phyloP scores from a whole-genome alignment of 2,888 invertebrate species.

The Oxystoma pomonae region DNA sequence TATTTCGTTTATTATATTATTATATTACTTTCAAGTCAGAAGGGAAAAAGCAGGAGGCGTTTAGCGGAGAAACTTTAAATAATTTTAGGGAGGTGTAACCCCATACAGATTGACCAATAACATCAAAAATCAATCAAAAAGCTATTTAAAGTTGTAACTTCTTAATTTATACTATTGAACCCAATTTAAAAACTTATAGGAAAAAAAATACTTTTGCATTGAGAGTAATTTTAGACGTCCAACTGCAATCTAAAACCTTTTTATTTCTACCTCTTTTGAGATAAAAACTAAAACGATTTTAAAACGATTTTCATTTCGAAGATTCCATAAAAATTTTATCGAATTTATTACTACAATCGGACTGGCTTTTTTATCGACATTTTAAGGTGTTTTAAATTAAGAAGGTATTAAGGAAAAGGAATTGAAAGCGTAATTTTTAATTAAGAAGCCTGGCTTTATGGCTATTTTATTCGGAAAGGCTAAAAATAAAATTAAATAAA shows the following conservation, averaged over 20 bases:
- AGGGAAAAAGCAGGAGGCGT: no score
- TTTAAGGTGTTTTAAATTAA: background rate
- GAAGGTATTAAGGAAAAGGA: background rate
- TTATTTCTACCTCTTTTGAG: background rate
- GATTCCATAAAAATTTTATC: background rate
- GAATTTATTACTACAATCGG: background rate
- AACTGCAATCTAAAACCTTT: background rate
- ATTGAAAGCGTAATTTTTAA: background rate
- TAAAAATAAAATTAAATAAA: no score
- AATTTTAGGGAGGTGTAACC: no score
- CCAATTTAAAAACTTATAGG: no score
- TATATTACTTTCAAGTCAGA: no score
- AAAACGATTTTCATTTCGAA: background rate
- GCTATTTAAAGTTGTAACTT: no score
- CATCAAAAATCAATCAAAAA: no score
- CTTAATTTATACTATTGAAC: no score
- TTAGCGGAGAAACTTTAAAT: no score
- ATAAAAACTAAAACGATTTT: background rate
- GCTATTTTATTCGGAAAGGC: background rate
- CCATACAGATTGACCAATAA: no score
- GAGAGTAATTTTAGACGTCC: background rate
- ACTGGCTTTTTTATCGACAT: background rate
- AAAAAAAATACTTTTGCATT: background rate
- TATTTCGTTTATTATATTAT: no score
- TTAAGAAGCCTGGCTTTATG: background rate